Evolutionary conservation across 2,797 vertebrate species (phyloP), one percentile per base, ranked within the genome.

Genomic region (Gephyroberyx darwinii): DNA sequence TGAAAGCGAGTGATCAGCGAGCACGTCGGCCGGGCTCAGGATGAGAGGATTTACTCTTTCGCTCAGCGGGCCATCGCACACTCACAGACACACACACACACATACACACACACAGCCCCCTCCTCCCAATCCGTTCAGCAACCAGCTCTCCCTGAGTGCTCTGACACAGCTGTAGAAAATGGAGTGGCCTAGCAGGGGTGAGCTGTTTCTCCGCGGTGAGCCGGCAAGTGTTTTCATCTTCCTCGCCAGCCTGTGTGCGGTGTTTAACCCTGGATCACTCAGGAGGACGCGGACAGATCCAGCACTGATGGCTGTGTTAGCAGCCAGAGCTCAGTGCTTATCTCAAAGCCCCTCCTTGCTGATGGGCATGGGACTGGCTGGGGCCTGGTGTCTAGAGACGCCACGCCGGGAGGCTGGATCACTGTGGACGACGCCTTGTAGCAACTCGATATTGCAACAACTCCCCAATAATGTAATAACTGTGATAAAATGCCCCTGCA

Each of bases 11-110:
- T 50, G 86, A 88, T 83, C 80, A 87, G 75, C 63, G 16, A 41
- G 86, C 88, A 90, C 87, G 82, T 85, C 76, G 39, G 55, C 56
- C 65, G 69, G 75, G 78, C 89, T 87, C 86, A 83, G 81, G 81
- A 85, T 77, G 78, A 87, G 81, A 84, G 79, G 83, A 87, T 90
- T 90, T 83, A 89, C 81, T 87, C 65, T 47, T 74, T 66, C 1
- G 19, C 86, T 0, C 88, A 65, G 85, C 65, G 74, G 88, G 89
- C 66, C 65, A 72, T 68, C 84, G 71, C 65, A 65, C 61, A 30
- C 69, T 26, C 59, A 70, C 67, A 83, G 30, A 74, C 68, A 78
- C 64, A 71, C 69, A 76, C 71, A 73, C 31, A 81, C 77, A 69
- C 75, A 70, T 9, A 78, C 65, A 78, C 78, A 65, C 55, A 16